Percentiles rank a stretch among this genome's conserved stretches.
phyloP scores from a whole-genome alignment of 2,888 invertebrate species.

The Autographa pulchrina region DNA sequence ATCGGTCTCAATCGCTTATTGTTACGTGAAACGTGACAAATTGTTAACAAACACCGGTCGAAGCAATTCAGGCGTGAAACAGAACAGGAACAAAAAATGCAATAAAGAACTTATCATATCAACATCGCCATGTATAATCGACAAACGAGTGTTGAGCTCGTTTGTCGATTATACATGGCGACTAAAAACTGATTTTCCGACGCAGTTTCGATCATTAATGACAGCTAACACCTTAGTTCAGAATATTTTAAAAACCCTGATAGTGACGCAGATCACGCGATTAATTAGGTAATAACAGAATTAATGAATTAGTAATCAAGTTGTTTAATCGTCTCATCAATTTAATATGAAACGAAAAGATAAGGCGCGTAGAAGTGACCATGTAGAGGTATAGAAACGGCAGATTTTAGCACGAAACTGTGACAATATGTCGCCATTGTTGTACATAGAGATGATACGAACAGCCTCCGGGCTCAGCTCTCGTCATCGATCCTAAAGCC shows the following conservation, averaged over 20 bases:
- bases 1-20: constrained; percentile 25
- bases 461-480: constrained; percentile 3
- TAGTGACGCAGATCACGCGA: not conserved
- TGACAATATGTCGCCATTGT: not conserved
- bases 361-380: not conserved
- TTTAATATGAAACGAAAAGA: not conserved
- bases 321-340: not conserved
- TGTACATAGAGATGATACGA: not conserved
- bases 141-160: no score
- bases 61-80: constrained; percentile 25
- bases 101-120: constrained; percentile 33
- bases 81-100: constrained; percentile 25
- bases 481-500: constrained; percentile 30
- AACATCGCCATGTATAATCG: no score
- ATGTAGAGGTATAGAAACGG: not conserved
- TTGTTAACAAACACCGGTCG: constrained; percentile 7
- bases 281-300: not conserved
- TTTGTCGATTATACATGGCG: constrained; percentile 5
- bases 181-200: constrained; percentile 10
- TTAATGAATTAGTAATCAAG: not conserved
- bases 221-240: not conserved
- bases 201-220: not conserved
- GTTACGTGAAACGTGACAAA: constrained; percentile 18
- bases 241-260: not conserved
- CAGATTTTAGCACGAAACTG: not conserved